Conservation (phyloP, 30 jellyfish, hydroid and myxozoan genomes). For the Aurelia coerulea region DNA sequence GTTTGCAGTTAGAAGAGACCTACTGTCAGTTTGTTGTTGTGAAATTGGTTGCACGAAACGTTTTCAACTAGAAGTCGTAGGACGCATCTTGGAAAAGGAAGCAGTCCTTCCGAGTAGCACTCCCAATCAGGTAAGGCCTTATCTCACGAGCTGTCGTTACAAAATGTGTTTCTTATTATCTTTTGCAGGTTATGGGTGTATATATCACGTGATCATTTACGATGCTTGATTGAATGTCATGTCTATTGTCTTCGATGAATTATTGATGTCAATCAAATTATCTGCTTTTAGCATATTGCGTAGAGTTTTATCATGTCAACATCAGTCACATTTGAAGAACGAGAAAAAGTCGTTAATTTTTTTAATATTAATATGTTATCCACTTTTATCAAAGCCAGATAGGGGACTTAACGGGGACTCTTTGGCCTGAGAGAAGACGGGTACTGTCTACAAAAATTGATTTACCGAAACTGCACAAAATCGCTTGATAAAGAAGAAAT, state of each 20-base stretch:
- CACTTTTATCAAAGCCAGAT: too few relatives aligned
- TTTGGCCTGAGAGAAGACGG: too few relatives aligned
- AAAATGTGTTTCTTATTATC: constrained; percentile 34
- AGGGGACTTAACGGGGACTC: too few relatives aligned
- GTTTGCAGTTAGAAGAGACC: too few relatives aligned
- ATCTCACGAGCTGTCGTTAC: constrained; percentile 6
- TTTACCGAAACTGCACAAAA: too few relatives aligned
- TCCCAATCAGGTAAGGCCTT: constrained; percentile 21
- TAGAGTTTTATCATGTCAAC: constrained; percentile 30
- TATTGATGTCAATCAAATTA: constrained; percentile 11
- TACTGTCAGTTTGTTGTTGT: too few relatives aligned
- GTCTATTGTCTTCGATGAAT: constrained; percentile 31
- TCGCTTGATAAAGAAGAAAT: too few relatives aligned
- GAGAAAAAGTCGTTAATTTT: constrained; percentile 1
- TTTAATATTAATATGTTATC: too few relatives aligned
- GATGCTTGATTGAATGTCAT: constrained; percentile 50
- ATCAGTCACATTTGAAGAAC: constrained; percentile 10
- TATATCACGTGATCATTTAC: constrained; percentile 44
- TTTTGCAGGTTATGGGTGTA: constrained; percentile 69
- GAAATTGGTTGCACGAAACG: too few relatives aligned
- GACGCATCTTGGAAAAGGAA: not conserved
- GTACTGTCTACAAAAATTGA: too few relatives aligned
- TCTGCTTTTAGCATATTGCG: not conserved
- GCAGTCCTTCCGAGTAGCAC: not conserved
- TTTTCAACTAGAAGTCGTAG: too few relatives aligned